Evolutionary conservation across 2,797 vertebrate genomes (phyloP), one percentile per base, ranked within the genome.

Genomic region (Spea hammondii): DNA sequence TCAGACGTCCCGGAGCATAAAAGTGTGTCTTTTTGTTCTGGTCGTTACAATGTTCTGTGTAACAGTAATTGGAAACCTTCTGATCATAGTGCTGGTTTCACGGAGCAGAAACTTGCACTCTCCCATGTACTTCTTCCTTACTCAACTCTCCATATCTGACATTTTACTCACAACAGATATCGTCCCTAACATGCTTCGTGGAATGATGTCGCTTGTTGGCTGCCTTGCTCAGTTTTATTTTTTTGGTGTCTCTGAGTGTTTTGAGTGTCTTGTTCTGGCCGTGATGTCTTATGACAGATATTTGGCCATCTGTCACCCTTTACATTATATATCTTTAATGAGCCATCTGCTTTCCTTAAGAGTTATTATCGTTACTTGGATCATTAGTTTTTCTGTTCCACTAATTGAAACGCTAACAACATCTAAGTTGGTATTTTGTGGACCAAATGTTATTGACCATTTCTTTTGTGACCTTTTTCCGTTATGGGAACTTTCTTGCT

Each of bases 91-190:
- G 0, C 12, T 77, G 67, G 75, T 77, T 4, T 53, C 8, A 3
- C 46, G 5, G n/a, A 53, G 12, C 57, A 70, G 17, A 3, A n/a
- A 59, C 5, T 67, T 77, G 0, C 74, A 76, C 11, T 5, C 4
- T 11, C 74, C 74, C 4, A 76, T 76, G 74, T 32, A 32, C 32
- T 32, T 32, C 32, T 32, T 32, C 32, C 32, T 32, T 32, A 32
- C 32, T 32, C 32, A 66, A 76, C 14, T 76, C 7, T 64, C 75
- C 48, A 60, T 59, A 6, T 13, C 46, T 0, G 75, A 77, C 14
- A 50, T 77, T 4, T 9, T 77, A 9, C 32, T 77, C 55, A 77
- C 66, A 11, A 51, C 66, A 77, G 55, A 50, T 6, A 70, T 77
- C 53, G 67, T 53, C 32, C 75, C 75, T 1, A 62, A 62, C 5